These are phyloP conservation scores for Gallirallus australis DNA, from an alignment of 2,797 vertebrate species.

Conservation along the genomic window DNA sequence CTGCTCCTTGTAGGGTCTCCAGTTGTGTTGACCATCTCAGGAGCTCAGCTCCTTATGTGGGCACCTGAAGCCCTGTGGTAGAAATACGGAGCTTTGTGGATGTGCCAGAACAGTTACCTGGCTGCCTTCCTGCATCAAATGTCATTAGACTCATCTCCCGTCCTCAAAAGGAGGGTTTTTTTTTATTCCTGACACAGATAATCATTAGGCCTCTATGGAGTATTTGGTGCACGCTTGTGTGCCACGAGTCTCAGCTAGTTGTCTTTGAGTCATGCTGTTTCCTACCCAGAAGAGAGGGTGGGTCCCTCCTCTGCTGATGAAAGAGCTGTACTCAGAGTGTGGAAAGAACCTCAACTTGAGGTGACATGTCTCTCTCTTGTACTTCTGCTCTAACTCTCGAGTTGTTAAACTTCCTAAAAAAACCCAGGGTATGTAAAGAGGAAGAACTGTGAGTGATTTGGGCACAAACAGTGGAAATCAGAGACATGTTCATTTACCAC, in stretches of 20 bases:
- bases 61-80: background rate
- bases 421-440: background rate
- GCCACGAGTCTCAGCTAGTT: background rate
- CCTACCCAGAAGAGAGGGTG: slow-evolving; percentile 8
- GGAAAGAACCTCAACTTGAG: slow-evolving; percentile 34
- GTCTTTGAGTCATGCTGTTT: slow-evolving; percentile 18
- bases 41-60: background rate
- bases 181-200: background rate
- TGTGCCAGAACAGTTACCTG: background rate
- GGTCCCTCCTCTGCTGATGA: background rate
- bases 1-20: background rate
- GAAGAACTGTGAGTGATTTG: background rate
- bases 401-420: background rate
- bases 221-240: background rate
- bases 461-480: background rate
- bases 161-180: background rate
- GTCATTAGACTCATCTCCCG: background rate
- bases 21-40: background rate
- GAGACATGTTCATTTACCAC: background rate
- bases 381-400: background rate
- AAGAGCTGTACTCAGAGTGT: background rate
- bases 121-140: background rate
- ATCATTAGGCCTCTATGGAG: background rate
- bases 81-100: background rate
- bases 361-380: background rate